phyloP scores from a whole-genome alignment of 2,797 vertebrate genomes.

The Tokudaia muenninki region DNA sequence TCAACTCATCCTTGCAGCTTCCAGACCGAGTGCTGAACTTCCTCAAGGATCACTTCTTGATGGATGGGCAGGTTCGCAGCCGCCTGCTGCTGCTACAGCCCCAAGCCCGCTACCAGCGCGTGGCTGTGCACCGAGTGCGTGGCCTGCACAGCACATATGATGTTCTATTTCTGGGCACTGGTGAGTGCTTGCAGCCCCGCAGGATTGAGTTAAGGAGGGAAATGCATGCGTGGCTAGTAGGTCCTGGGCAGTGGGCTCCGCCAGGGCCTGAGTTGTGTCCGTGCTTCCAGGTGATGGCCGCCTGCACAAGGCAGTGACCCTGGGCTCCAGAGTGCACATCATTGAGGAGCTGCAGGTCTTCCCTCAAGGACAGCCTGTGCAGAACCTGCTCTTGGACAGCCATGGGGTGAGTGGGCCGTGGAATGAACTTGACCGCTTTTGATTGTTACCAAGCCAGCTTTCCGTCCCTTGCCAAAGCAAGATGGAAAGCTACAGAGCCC shows the following conservation, averaged over 20 bases:
- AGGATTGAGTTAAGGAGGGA: accelerated
- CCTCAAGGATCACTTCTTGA: constrained; percentile 98
- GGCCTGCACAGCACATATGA: constrained; percentile 89
- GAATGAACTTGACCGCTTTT: accelerated
- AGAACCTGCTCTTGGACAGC: constrained; percentile 94
- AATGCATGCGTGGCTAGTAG: accelerated
- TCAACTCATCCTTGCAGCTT: constrained; percentile 95
- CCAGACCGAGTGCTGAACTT: constrained; percentile 98
- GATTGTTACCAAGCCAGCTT: neutral
- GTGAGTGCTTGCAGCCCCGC: constrained; percentile 81
- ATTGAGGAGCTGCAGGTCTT: constrained; percentile 96
- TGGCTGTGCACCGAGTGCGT: constrained; percentile 91
- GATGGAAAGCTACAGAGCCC: neutral
- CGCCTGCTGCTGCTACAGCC: constrained; percentile 93
- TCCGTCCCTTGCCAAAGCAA: neutral
- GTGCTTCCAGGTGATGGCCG: constrained; percentile 92
- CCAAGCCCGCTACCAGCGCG: constrained; percentile 93
- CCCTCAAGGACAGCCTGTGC: constrained; percentile 89
- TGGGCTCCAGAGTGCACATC: constrained; percentile 91
- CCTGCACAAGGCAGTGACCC: constrained; percentile 95
- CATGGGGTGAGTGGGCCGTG: constrained; percentile 87
- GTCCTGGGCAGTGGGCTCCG: accelerated
- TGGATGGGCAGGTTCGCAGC: constrained; percentile 95
- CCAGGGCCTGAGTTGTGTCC: constrained; percentile 47
- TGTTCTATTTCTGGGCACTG: constrained; percentile 96